These are phyloP conservation scores for Zaprionus tsacasi DNA, from an alignment of 1,140 invertebrate species.

Conservation along the genomic window DNA sequence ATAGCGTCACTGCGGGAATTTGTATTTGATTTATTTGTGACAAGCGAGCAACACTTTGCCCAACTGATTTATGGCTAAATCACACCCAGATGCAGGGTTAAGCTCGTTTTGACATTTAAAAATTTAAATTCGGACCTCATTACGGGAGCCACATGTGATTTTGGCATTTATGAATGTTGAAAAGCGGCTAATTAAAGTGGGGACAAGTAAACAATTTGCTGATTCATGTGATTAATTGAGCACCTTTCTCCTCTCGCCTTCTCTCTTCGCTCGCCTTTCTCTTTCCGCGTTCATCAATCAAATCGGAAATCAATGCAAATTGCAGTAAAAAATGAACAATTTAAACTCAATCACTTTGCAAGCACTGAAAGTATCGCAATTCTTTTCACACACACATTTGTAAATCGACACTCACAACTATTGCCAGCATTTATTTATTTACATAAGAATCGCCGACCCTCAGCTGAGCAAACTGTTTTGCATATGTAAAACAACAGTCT, in stretches of 20 bases:
- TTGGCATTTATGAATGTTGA: not conserved
- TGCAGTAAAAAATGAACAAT: slow-evolving; percentile 8
- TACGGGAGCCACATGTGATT: slow-evolving; percentile 8
- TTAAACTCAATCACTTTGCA: slow-evolving; percentile 17
- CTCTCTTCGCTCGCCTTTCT: not conserved
- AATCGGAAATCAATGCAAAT: slow-evolving; percentile 18
- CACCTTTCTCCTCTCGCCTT: slow-evolving; percentile 8
- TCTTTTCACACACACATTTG: slow-evolving; percentile 12
- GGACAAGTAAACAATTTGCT: not conserved
- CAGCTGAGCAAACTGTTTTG: slow-evolving; percentile 29
- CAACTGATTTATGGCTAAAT: slow-evolving; percentile 22
- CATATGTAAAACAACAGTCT: slow-evolving; percentile 14
- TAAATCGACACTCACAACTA: not conserved
- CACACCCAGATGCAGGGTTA: not conserved
- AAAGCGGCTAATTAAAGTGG: not conserved
- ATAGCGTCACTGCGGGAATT: slow-evolving; percentile 23
- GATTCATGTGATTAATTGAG: slow-evolving; percentile 6
- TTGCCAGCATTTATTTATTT: slow-evolving; percentile 22
- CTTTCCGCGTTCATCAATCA: slow-evolving; percentile 19
- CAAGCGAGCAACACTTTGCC: slow-evolving; percentile 8
- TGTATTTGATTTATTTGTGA: slow-evolving; percentile 36
- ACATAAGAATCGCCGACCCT: slow-evolving; percentile 16
- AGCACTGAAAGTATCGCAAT: slow-evolving; percentile 13
- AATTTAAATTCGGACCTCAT: slow-evolving; percentile 7
- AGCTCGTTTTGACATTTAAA: slow-evolving; percentile 26